Base-by-base conservation (phyloP, 2,888 invertebrate genomes). In the Acleris sparsana region DNA sequence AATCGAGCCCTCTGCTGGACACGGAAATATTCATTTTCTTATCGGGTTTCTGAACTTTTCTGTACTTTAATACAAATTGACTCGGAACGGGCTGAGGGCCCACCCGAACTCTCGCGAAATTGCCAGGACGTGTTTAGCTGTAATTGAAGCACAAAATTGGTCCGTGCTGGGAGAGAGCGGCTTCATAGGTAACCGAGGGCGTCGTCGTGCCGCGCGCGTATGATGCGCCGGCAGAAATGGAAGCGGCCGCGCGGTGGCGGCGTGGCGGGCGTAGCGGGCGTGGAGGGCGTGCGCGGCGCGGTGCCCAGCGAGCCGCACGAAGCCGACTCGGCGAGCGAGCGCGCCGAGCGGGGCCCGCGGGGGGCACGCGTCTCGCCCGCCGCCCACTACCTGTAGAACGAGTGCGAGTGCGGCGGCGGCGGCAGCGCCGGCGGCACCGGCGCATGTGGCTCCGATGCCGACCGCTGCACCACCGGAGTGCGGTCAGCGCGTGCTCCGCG, bases 401-500 rank as follows among this genome's bases (percentile, higher is more conserved):
- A 93, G 82, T 93, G 92, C 69, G 93, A 93, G 82, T 93, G 93
- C 73, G 93, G 89, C 71, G 93, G 91, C 75, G 93, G 92, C 66
- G 93, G 88, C 80, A 92, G 77, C 73, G 87, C 79, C 72, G 89
- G 86, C 67, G 93, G 90, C 68, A 93, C 86, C 25, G 93, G 93
- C 59, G 94, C 93, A 81, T 94, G 94, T 48, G 94, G 94, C 80
- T 94, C 94, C 73, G 94, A 94, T 53, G 94, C 94, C 48, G 94
- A 94, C 18, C 94, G 91, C 83, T 94, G 94, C 66, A 94, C 93
- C 70, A 93, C 88, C 53, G 93, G 93, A 68, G 93, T 83, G 71
- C 87, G 89, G 65, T 86, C 63, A 22, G 89, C 29, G 73, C 77
- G 60, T 84, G 87, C 68, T 18, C 78, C 69, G 33, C 75, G 73